Conservation (phyloP, 2,113 vertebrate genomes). For the cat (Felis catus) region F.catus_Fca126_mat1.0 CM031412.1:168762501-168763000, state of each 20-base stretch:
- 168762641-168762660: too few relatives aligned
- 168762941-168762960: background rate
- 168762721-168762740: constrained; percentile 31
- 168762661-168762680: too few relatives aligned
- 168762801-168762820: background rate
- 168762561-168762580: too few relatives aligned
- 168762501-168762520: too few relatives aligned
- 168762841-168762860: background rate
- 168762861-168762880: constrained; percentile 34
- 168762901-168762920: background rate
- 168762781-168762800: background rate
- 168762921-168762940: constrained; percentile 7
- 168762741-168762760: constrained; percentile 20
- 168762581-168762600: too few relatives aligned
- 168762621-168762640: too few relatives aligned
- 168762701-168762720: background rate
- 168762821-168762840: constrained; percentile 5
- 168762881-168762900: background rate
- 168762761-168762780: background rate
- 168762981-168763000: constrained; percentile 7
- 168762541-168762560: too few relatives aligned
- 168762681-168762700: background rate
- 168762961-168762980: background rate
- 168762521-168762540: too few relatives aligned
- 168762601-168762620: too few relatives aligned